phyloP scores from a whole-genome alignment of 2,113 vertebrate species.

The Blennius ocellaris region DNA sequence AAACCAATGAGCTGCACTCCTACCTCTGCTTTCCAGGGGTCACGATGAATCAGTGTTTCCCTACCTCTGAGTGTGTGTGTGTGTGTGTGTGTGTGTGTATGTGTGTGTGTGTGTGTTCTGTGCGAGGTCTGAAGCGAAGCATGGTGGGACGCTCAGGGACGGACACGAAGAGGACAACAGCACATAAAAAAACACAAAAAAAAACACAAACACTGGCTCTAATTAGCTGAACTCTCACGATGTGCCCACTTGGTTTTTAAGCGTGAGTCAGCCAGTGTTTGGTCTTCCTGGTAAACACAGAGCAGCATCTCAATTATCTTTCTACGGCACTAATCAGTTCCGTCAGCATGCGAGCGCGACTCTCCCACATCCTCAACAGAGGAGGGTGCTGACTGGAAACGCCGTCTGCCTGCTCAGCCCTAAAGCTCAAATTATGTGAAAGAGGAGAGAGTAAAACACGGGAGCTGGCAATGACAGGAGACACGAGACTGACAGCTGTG shows the following conservation, averaged over 20 bases:
- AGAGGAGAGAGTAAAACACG: conserved; percentile 49
- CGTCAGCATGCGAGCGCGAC: conserved; percentile 45
- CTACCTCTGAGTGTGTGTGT: conserved; percentile 6
- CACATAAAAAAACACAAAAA: conserved; percentile 34
- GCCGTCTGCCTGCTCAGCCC: conserved; percentile 39
- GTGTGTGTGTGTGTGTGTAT: background rate
- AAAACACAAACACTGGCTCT: conserved; percentile 57
- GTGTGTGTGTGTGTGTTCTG: conserved; percentile 31
- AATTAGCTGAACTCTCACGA: conserved; percentile 59
- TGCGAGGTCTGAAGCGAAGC: conserved; percentile 68
- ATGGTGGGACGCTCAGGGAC: conserved; percentile 61
- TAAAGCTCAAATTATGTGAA: conserved; percentile 24
- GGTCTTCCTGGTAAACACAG: conserved; percentile 44
- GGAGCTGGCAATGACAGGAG: conserved; percentile 58
- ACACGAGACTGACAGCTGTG: conserved; percentile 77
- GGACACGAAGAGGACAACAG: conserved; percentile 61
- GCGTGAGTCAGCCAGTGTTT: conserved; percentile 36
- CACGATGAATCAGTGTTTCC: conserved; percentile 38
- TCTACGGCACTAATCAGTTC: conserved; percentile 26
- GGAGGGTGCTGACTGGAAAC: conserved; percentile 45
- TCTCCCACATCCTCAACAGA: conserved; percentile 35
- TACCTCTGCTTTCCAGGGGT: conserved; percentile 41
- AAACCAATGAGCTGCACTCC: conserved; percentile 48
- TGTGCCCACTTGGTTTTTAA: conserved; percentile 22
- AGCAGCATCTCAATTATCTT: conserved; percentile 28